Conservation (phyloP, 2,888 invertebrate genomes). For the Galerucella calmariensis region DNA sequence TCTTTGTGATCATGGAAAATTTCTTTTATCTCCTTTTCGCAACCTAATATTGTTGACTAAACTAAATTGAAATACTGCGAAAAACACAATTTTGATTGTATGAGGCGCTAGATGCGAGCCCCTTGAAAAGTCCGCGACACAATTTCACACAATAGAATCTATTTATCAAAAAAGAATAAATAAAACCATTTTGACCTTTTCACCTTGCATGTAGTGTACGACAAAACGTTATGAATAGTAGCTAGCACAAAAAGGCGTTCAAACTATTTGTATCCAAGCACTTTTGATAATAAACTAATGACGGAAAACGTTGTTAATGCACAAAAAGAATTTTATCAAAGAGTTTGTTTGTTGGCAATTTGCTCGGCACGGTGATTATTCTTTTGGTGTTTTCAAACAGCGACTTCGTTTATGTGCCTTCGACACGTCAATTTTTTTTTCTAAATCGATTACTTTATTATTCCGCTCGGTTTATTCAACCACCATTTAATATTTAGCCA, state of each 20-base stretch:
- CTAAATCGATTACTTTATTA: background rate
- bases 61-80: background rate
- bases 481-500: background rate
- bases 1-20: background rate
- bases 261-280: conserved; percentile 21
- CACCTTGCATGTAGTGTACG: conserved; percentile 17
- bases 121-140: background rate
- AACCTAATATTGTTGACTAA: background rate
- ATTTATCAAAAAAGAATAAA: conserved; percentile 12
- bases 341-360: conserved; percentile 14
- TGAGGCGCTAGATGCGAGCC: background rate
- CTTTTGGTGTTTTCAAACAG: conserved; percentile 12
- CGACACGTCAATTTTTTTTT: conserved; percentile 9
- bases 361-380: conserved; percentile 15
- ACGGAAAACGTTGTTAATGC: conserved; percentile 15
- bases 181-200: conserved; percentile 13
- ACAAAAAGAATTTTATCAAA: conserved; percentile 22
- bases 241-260: conserved; percentile 1
- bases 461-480: no score
- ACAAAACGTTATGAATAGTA: conserved; percentile 16
- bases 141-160: conserved; percentile 11
- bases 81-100: background rate
- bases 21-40: background rate
- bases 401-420: conserved; percentile 8
- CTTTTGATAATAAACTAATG: conserved; percentile 23